phyloP scores from a whole-genome alignment of 2,888 invertebrate genomes.

The Agonopterix arenella region DNA sequence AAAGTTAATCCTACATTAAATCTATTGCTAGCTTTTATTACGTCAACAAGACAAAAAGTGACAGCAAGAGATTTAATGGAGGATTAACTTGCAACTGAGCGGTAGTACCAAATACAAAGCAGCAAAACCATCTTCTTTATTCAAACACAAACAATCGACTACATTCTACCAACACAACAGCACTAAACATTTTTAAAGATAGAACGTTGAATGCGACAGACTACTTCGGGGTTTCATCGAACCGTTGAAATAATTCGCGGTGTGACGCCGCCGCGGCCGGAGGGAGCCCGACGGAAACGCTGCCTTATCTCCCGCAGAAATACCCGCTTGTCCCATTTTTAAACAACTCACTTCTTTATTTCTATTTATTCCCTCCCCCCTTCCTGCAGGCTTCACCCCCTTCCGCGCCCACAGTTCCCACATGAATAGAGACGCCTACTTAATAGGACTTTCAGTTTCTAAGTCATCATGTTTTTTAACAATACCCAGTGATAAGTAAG shows the following conservation, averaged over 20 bases:
- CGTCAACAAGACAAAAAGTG: too few relatives aligned
- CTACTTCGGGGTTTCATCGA: conserved; percentile 69
- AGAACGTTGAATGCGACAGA: conserved; percentile 71
- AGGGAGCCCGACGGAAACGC: conserved; percentile 66
- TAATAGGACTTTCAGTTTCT: conserved; percentile 75
- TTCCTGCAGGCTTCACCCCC: conserved; percentile 27
- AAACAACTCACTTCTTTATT: conserved; percentile 76
- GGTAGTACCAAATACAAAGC: too few relatives aligned
- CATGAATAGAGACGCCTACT: conserved; percentile 72
- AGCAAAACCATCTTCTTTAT: too few relatives aligned
- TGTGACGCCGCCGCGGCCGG: conserved; percentile 38
- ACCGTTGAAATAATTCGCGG: conserved; percentile 67
- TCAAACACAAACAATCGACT: too few relatives aligned
- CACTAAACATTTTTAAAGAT: conserved; percentile 69
- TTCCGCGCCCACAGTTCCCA: conserved; percentile 55
- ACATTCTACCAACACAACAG: conserved; percentile 17
- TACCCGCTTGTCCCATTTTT: conserved; percentile 75
- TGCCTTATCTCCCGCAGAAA: conserved; percentile 68
- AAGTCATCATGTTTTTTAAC: conserved; percentile 74
- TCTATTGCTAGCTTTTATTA: too few relatives aligned
- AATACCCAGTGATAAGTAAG: conserved; percentile 66
- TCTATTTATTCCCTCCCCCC: conserved; percentile 56
- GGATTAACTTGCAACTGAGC: too few relatives aligned
- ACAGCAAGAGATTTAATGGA: too few relatives aligned
- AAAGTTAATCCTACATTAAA: too few relatives aligned